Conservation (phyloP, 2,113 vertebrate genomes). For the Harpagus bidentatus region DNA sequence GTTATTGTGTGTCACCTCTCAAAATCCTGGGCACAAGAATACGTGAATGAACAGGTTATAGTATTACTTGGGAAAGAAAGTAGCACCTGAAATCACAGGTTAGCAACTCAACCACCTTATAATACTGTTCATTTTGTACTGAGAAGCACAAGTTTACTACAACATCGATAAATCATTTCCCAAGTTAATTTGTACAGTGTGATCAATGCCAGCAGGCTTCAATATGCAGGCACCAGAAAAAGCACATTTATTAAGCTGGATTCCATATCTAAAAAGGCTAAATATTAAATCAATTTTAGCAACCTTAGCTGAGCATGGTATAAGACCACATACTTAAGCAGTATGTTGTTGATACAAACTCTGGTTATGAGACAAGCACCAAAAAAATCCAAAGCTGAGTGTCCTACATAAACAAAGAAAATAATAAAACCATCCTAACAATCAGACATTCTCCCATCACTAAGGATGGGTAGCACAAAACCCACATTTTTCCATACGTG, state of each 20-base stretch:
- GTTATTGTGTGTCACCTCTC: neutral
- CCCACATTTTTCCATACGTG: neutral
- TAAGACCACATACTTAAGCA: neutral
- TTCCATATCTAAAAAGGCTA: neutral
- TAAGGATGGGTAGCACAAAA: neutral
- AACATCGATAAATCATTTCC: neutral
- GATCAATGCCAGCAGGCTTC: neutral
- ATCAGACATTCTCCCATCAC: neutral
- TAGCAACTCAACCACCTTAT: neutral
- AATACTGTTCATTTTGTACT: neutral
- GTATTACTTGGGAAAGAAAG: neutral
- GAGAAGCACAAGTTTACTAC: neutral
- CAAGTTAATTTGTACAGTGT: neutral
- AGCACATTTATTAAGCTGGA: neutral
- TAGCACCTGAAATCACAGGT: neutral
- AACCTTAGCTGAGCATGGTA: neutral
- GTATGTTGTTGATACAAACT: neutral
- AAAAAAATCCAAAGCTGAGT: neutral
- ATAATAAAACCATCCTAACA: neutral
- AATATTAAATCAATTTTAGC: neutral
- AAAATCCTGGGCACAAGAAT: neutral
- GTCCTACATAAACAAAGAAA: neutral
- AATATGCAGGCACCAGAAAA: neutral
- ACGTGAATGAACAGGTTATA: rapidly evolving
- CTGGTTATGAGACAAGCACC: neutral